Base-by-base conservation (phyloP, 2,797 vertebrate genomes). In the Clarias fuscus region DNA sequence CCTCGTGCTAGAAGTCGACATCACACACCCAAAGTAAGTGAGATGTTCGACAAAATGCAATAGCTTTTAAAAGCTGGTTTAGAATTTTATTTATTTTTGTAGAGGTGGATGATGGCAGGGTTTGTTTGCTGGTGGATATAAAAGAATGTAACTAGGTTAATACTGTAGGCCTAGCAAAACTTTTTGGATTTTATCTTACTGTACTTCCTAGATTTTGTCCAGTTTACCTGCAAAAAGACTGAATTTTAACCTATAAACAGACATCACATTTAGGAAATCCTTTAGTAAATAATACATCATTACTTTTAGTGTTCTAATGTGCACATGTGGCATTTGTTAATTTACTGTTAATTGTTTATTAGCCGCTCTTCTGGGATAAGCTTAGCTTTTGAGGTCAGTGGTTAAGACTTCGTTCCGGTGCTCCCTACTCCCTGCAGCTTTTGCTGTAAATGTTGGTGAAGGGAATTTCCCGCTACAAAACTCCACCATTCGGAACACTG, bases 11-110 rank as follows among this genome's bases (percentile, higher is more conserved):
- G 98, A 99, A 94, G 97, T 99, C 84, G 96, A 96, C 43, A 97
- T 99, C 92, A 95, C 96, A 40, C 98, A 99, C 82, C 98, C 98
- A 84, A 99, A 97, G 98, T 99, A 95, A 97, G 98, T 95, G 43
- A 71, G 43, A 27, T 72, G 56, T 5, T 20, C 22, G 40, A 24
- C 8, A 24, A n/a, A 27, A 83, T 70, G 40, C 65, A 8, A 37
- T 61, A 61, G 58, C 33, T 24, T n/a, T 79, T 40, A 37, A 62
- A 79, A 40, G 4, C 58, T 58, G 17, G 27, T 78, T 78, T 13
- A 2, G n/a, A 30, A 58, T 14, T 53, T 8, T 6, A 56, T 27
- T 53, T n/a, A 7, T 40, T 24, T 72, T 72, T 43, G 8, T 72
- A 43, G 20, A 40, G 20, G 18, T 20, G 33, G 17, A 20, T 18